Evolutionary conservation across 2,113 vertebrate species (phyloP).

Genomic region (Capra hircus): DNA sequence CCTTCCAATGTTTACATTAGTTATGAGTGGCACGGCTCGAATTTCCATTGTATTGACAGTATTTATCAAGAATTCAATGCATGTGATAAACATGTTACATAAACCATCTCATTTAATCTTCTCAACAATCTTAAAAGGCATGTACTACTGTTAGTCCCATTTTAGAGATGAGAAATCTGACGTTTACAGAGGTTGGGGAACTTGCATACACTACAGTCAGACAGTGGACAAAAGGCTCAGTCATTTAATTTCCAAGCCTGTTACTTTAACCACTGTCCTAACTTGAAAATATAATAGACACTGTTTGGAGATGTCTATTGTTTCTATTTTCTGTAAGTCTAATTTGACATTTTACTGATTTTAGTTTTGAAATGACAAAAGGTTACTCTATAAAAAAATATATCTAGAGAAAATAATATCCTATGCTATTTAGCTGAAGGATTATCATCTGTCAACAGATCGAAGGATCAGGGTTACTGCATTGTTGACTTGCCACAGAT

Average conservation of each 20-base stretch:
- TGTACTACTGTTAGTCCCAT: not conserved
- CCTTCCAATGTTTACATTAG: not conserved
- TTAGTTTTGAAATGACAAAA: constrained; percentile 16
- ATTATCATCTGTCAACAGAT: not conserved
- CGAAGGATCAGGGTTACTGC: not conserved
- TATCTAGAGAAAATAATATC: not conserved
- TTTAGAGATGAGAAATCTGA: constrained; percentile 11
- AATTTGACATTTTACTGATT: not conserved
- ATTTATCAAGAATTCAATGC: not conserved
- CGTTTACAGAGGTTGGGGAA: not conserved
- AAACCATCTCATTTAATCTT: not conserved
- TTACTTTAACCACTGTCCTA: not conserved
- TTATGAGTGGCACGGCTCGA: not conserved
- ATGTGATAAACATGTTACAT: not conserved
- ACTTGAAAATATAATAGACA: not conserved
- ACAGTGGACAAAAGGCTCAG: not conserved
- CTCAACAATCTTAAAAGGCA: not conserved
- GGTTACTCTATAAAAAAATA: not conserved
- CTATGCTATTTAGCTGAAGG: not conserved
- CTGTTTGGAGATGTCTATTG: not conserved
- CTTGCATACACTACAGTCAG: not conserved
- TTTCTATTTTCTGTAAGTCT: not conserved
- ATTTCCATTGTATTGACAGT: not conserved
- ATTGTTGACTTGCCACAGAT: not conserved
- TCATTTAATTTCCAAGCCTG: not conserved